Percentiles rank a stretch among this genome's conserved stretches.
phyloP scores from a whole-genome alignment of 2,888 invertebrate genomes.

The Pyralis farinalis region DNA sequence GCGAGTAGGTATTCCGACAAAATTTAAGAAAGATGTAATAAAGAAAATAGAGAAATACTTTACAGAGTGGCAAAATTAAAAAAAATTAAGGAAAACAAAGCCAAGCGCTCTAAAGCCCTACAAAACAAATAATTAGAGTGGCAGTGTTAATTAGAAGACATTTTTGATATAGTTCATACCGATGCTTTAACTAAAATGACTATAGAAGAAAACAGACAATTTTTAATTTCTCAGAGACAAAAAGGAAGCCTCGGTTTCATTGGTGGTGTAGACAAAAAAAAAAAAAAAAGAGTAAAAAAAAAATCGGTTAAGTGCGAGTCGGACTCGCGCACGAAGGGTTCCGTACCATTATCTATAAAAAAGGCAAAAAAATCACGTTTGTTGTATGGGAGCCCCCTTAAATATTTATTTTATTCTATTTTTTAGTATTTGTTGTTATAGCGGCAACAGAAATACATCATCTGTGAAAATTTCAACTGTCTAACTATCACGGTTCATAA shows the following conservation, averaged over 20 bases:
- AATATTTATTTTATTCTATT: too few relatives aligned
- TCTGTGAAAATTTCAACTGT: too few relatives aligned
- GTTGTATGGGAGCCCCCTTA: too few relatives aligned
- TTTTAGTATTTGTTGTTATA: too few relatives aligned
- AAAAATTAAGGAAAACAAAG: conserved; percentile 10
- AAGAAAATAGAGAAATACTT: conserved; percentile 11
- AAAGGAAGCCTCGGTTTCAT: conserved; percentile 26
- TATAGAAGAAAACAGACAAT: conserved; percentile 23
- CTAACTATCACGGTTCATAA: too few relatives aligned
- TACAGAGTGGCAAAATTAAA: conserved; percentile 12
- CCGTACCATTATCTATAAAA: too few relatives aligned
- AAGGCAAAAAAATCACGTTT: too few relatives aligned
- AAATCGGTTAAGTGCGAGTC: too few relatives aligned
- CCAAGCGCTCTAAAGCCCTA: conserved; percentile 8
- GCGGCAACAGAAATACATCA: too few relatives aligned
- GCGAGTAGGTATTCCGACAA: neutral
- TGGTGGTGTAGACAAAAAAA: conserved; percentile 19
- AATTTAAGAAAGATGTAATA: conserved; percentile 8
- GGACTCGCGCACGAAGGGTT: too few relatives aligned
- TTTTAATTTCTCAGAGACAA: conserved; percentile 27
- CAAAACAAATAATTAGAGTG: conserved; percentile 9
- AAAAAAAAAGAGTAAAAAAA: too few relatives aligned
- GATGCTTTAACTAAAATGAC: conserved; percentile 15
- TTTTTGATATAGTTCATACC: conserved; percentile 21
- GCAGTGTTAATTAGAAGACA: conserved; percentile 14